phyloP scores from a whole-genome alignment of 2,797 vertebrate species.

The Enteromius thamalakanensis region DNA sequence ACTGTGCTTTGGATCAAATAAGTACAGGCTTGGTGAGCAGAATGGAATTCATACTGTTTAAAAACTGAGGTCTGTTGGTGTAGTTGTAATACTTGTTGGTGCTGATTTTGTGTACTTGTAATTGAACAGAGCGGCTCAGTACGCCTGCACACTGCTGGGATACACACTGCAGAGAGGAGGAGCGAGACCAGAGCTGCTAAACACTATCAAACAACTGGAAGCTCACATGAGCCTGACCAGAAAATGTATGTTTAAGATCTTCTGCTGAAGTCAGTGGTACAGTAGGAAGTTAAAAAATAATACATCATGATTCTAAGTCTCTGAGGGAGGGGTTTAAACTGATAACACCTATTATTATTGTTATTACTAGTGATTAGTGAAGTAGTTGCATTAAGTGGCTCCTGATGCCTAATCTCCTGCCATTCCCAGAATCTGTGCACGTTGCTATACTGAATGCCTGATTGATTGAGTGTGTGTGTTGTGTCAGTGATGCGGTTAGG shows the following conservation, averaged over 20 bases:
- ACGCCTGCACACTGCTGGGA: constrained; percentile 85
- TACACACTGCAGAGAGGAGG: constrained; percentile 81
- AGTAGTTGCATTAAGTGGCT: background rate
- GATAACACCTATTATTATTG: background rate
- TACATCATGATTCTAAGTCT: background rate
- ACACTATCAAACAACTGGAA: constrained; percentile 83
- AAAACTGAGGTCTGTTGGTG: no score
- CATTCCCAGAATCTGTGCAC: background rate
- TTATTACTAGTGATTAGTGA: background rate
- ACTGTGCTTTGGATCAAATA: no score
- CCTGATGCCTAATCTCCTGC: background rate
- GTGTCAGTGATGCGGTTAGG: constrained; percentile 87
- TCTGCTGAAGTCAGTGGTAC: background rate
- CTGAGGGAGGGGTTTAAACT: background rate
- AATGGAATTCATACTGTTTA: no score
- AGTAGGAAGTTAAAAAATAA: background rate
- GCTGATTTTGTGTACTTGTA: background rate
- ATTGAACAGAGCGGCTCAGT: constrained; percentile 85
- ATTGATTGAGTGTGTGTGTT: background rate
- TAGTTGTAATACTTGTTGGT: background rate
- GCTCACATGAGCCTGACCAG: constrained; percentile 87
- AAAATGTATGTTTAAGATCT: constrained; percentile 80
- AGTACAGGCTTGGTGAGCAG: no score
- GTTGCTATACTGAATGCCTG: background rate
- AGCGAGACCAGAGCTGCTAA: constrained; percentile 66